Evolutionary conservation across 2,113 vertebrate genomes (phyloP), one percentile per base, ranked within the genome.

Genomic region (Pantherophis guttatus): DNA sequence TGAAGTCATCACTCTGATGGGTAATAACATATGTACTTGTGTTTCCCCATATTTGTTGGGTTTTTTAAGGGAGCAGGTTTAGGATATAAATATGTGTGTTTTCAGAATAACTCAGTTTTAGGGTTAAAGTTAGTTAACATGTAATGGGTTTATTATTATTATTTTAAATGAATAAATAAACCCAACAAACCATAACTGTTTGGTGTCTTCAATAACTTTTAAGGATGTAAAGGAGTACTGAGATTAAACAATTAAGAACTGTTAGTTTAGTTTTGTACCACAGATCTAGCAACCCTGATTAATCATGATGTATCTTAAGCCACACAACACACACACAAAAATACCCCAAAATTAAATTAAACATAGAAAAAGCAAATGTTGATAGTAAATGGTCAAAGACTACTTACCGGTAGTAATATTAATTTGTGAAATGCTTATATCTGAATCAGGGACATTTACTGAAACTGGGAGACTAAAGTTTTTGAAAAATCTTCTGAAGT

Each of bases 331-430:
- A 54, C 54, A 15, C 65, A n/a, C n/a, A 26, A 75, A 75, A 33
- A 75, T 3, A 15, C 5, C 5, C 15, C n/a, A 1, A 75, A 13
- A 54, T 44, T 39, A 50, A 81, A 75, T 8, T 29, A 55, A 62
- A 88, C 44, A 8, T 19, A 2, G 3, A 89, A n/a, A 81, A 75
- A 44, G 24, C 5, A 54, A 89, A 89, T 89, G 13, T 5, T 50
- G 17, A 9, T 81, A 91, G 1, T 65, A 5, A 88, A 23, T 93
- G 86, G 75, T 57, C 62, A 59, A 53, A 81, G 48, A 5, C 26
- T 57, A 96, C 97, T 85, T 92, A 98, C 98, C 97, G 95, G 98
- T 97, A 89, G 98, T 97, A 93, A 97, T 4, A 1, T n/a, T 93
- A 19, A 97, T 91, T 55, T 93, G 94, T 94, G 97, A 95, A 95